Evolutionary conservation across 2,888 invertebrate genomes (phyloP).

Genomic region (Drosophila crucigera): DNA sequence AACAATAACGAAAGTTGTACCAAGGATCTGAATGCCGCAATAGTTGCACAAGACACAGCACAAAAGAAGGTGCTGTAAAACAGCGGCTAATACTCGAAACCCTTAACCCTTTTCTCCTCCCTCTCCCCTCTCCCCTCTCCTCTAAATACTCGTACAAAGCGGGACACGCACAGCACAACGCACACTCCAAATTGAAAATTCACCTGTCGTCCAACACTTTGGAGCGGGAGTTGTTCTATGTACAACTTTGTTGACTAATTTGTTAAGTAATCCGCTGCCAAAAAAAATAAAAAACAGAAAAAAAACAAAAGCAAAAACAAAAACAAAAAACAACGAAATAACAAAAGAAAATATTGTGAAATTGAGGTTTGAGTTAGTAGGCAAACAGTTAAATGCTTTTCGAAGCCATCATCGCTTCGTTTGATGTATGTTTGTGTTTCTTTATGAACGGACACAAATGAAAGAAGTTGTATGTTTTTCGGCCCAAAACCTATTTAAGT

Average conservation of each 20-base stretch:
- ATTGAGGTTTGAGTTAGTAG: conserved; percentile 46
- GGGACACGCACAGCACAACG: conserved; percentile 36
- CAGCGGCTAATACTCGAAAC: conserved; percentile 1
- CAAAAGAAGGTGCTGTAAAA: conserved; percentile 64
- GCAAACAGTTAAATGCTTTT: conserved; percentile 74
- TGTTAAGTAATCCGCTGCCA: conserved; percentile 75
- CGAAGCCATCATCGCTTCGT: conserved; percentile 77
- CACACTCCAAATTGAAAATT: conserved; percentile 2
- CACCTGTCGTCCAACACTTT: conserved; percentile 15
- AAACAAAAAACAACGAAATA: conserved; percentile 32
- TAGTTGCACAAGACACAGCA: conserved; percentile 30
- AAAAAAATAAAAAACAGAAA: conserved; percentile 44
- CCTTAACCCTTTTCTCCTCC: not conserved
- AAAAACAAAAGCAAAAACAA: conserved; percentile 22
- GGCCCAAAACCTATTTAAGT: conserved; percentile 66
- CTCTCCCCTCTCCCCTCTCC: conserved; percentile 1
- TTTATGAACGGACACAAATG: conserved; percentile 45
- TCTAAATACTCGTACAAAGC: conserved; percentile 64
- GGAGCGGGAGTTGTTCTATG: conserved; percentile 62
- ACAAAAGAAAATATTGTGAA: conserved; percentile 48
- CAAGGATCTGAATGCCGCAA: conserved; percentile 72
- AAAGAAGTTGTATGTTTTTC: conserved; percentile 71
- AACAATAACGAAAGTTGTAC: conserved; percentile 76
- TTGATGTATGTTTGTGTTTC: conserved; percentile 64
- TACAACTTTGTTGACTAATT: conserved; percentile 81